Conservation (phyloP, 2,797 vertebrate genomes). For the Mus minutoides region DNA sequence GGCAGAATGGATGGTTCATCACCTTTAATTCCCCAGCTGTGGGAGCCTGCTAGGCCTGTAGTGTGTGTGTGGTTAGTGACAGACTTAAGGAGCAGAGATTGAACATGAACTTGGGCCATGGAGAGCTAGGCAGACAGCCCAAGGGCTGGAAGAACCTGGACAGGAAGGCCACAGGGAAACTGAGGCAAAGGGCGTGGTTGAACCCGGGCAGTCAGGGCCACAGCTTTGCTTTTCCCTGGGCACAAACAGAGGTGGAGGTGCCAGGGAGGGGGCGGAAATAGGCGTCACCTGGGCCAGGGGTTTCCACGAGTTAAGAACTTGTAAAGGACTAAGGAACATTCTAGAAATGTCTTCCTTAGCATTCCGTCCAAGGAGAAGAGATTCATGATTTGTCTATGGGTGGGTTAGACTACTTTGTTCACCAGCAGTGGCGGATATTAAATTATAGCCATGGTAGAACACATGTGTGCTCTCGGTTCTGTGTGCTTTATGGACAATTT, state of each 20-base stretch:
- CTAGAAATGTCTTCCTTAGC: constrained; percentile 32
- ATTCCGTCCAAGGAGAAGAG: constrained; percentile 24
- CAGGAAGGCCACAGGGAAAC: neutral
- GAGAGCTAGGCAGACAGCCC: neutral
- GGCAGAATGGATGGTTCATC: neutral
- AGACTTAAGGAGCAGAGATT: accelerated
- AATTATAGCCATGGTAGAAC: neutral
- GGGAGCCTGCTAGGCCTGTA: neutral
- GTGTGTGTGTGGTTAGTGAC: neutral
- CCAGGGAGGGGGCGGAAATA: neutral
- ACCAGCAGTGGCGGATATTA: neutral
- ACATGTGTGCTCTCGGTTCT: accelerated
- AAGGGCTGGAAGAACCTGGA: neutral
- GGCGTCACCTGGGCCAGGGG: neutral
- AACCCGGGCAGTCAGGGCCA: no score
- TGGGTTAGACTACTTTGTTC: neutral
- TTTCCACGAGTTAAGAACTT: neutral
- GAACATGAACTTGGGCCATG: accelerated
- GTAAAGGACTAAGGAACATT: neutral
- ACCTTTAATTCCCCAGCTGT: accelerated
- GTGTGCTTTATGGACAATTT: accelerated
- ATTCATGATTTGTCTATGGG: neutral
- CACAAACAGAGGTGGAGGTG: neutral
- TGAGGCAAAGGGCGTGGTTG: neutral
- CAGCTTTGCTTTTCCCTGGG: neutral